Evolutionary conservation across 2,888 invertebrate species (phyloP).

Genomic region (Anarsia innoxiella): DNA sequence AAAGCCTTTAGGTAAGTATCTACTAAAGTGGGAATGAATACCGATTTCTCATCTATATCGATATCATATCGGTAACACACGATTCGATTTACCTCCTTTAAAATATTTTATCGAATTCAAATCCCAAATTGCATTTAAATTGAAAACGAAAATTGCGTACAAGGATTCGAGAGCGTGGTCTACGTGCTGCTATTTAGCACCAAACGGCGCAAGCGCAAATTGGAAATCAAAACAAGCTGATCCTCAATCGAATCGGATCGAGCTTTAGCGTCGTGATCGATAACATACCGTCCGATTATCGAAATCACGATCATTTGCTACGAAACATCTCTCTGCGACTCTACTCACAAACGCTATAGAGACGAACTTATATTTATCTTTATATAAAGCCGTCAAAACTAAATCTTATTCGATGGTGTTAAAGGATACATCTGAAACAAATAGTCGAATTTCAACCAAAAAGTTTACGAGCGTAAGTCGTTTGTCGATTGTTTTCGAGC

Average conservation of each 20-base stretch:
- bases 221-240: slow-evolving; percentile 74
- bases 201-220: slow-evolving; percentile 70
- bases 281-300: slow-evolving; percentile 67
- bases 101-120: slow-evolving; percentile 17
- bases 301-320: slow-evolving; percentile 65
- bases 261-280: slow-evolving; percentile 69
- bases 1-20: too few relatives aligned
- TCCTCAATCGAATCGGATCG: slow-evolving; percentile 69
- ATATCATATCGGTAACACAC: too few relatives aligned
- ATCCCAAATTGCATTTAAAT: slow-evolving; percentile 39
- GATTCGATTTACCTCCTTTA: slow-evolving; percentile 8
- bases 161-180: slow-evolving; percentile 42
- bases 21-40: too few relatives aligned
- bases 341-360: slow-evolving; percentile 24
- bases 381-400: slow-evolving; percentile 26
- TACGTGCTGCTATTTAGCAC: slow-evolving; percentile 73
- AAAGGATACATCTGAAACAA: too few relatives aligned
- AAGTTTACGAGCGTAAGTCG: slow-evolving; percentile 21
- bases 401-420: slow-evolving; percentile 28
- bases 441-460: slow-evolving; percentile 22
- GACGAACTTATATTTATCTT: slow-evolving; percentile 20
- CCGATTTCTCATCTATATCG: too few relatives aligned
- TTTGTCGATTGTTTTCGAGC: slow-evolving; percentile 25
- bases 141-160: slow-evolving; percentile 59
- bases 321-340: slow-evolving; percentile 21